Conservation (phyloP, 2,888 invertebrate species). For the Agriotes lineatus region DNA sequence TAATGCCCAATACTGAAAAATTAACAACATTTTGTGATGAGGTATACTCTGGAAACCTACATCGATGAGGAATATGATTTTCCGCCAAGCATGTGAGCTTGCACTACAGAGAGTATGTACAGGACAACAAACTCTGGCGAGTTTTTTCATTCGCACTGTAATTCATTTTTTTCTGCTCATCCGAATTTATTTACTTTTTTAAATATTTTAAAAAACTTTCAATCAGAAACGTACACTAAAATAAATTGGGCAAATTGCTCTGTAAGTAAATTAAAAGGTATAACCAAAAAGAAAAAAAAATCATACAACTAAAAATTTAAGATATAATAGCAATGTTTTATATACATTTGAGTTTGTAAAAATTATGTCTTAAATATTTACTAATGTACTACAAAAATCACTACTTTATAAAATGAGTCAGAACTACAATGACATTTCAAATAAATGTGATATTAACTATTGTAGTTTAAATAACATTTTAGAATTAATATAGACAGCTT, state of each 20-base stretch:
- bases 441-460: no score
- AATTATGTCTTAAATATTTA: no score
- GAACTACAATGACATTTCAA: no score
- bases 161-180: no score
- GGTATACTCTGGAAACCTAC: not conserved
- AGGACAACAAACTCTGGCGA: not conserved
- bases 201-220: not conserved
- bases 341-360: no score
- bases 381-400: no score
- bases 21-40: not conserved
- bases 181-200: not conserved
- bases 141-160: no score
- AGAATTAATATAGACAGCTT: no score
- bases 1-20: not conserved
- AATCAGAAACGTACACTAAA: not conserved
- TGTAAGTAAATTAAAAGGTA: not conserved
- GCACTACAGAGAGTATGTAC: not conserved
- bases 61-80: no score
- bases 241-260: not conserved
- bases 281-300: not conserved
- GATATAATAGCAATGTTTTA: no score
- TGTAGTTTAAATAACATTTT: no score
- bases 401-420: no score
- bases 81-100: not conserved
- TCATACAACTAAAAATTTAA: not conserved